These are phyloP conservation scores for Alfaro cultratus DNA, from an alignment of 2,797 vertebrate genomes.

Conservation along the genomic window DNA sequence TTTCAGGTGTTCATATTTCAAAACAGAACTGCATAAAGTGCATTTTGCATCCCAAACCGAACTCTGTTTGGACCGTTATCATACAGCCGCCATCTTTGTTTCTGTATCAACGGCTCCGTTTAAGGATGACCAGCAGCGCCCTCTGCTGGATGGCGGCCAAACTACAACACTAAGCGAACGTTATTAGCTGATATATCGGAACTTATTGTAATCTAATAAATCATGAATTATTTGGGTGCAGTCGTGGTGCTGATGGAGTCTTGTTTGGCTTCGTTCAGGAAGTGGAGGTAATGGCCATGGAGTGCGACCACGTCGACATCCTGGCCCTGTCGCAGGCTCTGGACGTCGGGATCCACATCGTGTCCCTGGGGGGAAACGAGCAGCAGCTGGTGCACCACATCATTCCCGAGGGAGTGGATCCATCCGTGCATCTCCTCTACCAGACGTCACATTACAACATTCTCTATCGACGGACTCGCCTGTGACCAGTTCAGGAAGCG, in stretches of 20 bases:
- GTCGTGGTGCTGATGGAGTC: not conserved
- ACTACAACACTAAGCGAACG: too few species aligned
- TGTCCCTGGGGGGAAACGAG: conserved; percentile 77
- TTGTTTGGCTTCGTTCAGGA: conserved; percentile 67
- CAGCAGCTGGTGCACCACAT: conserved; percentile 75
- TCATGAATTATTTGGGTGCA: too few species aligned
- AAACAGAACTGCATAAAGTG: too few species aligned
- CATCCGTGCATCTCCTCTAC: conserved; percentile 83
- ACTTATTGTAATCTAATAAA: too few species aligned
- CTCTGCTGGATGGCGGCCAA: too few species aligned
- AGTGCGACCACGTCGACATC: conserved; percentile 85
- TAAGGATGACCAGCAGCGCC: too few species aligned
- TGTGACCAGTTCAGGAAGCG: conserved; percentile 56
- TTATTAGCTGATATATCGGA: too few species aligned
- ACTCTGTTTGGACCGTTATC: too few species aligned
- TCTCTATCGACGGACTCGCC: conserved; percentile 69
- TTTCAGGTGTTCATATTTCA: too few species aligned
- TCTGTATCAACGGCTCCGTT: too few species aligned
- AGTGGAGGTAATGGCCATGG: conserved; percentile 82
- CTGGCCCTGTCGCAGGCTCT: conserved; percentile 83
- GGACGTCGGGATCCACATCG: conserved; percentile 79
- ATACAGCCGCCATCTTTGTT: too few species aligned
- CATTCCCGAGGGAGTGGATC: conserved; percentile 81
- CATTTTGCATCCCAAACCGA: too few species aligned
- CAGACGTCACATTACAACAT: conserved; percentile 82